Conservation (phyloP, 2,888 invertebrate species). For the Dicranocentrus wangi region DNA sequence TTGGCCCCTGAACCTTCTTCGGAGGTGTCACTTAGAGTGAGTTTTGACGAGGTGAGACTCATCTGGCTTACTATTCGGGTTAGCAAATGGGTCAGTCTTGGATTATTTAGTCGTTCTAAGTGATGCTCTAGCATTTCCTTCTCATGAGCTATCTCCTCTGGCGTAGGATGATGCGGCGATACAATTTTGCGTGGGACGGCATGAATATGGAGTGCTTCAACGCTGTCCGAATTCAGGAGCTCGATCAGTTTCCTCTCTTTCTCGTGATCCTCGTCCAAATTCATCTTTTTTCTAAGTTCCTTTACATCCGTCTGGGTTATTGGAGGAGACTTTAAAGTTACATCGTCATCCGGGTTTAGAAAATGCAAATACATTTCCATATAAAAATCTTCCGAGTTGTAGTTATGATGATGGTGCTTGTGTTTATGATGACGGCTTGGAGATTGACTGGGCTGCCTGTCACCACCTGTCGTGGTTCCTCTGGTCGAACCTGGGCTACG, state of each 20-base stretch:
- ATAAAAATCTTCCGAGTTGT: slow-evolving; percentile 48
- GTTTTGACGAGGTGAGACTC: background rate
- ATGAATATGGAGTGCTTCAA: slow-evolving; percentile 32
- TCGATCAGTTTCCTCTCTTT: slow-evolving; percentile 31
- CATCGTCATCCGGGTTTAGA: slow-evolving; percentile 36
- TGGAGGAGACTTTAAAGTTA: slow-evolving; percentile 15
- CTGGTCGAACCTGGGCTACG: background rate
- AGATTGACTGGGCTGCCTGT: too few relatives aligned
- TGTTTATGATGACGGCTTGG: background rate
- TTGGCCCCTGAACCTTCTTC: too few relatives aligned
- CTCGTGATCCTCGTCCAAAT: slow-evolving; percentile 46
- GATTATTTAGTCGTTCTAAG: slow-evolving; percentile 27
- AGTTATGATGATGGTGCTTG: slow-evolving; percentile 27
- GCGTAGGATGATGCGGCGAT: background rate
- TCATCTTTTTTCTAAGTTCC: slow-evolving; percentile 41
- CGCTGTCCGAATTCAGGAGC: slow-evolving; percentile 29
- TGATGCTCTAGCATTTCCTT: slow-evolving; percentile 24
- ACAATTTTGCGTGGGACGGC: background rate
- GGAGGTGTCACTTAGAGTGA: too few relatives aligned
- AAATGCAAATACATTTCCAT: slow-evolving; percentile 62
- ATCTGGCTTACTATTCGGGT: slow-evolving; percentile 28
- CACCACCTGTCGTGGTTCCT: too few relatives aligned
- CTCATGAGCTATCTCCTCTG: background rate
- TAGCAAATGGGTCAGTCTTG: slow-evolving; percentile 15
- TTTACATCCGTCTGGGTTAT: slow-evolving; percentile 42